phyloP scores from a whole-genome alignment of 2,113 vertebrate genomes.

The Coptodon rendalli region DNA sequence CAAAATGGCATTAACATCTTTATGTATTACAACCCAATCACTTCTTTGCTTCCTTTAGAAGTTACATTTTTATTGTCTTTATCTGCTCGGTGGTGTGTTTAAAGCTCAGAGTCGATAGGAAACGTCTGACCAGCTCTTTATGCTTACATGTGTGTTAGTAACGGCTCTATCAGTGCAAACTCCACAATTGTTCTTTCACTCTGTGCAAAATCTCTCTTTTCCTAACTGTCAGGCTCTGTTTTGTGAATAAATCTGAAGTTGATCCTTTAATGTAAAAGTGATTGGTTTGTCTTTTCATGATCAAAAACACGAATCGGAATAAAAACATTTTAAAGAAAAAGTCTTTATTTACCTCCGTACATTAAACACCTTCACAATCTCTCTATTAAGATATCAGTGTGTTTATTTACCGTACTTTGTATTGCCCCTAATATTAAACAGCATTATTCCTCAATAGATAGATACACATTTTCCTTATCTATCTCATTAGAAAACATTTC shows the following conservation, averaged over 20 bases:
- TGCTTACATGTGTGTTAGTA: background rate
- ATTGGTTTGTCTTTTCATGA: background rate
- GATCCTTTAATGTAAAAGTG: background rate
- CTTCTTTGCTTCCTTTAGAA: background rate
- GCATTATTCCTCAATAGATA: constrained; percentile 1
- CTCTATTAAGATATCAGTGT: constrained; percentile 15
- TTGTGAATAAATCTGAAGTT: constrained; percentile 27
- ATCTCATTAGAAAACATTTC: constrained; percentile 37
- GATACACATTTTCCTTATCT: background rate
- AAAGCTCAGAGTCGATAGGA: accelerated
- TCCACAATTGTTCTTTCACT: background rate
- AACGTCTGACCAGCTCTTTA: accelerated
- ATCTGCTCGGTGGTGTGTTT: background rate
- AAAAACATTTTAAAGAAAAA: constrained; percentile 17
- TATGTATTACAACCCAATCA: background rate
- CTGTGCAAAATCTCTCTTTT: background rate
- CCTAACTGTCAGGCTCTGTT: background rate
- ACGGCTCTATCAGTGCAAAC: background rate
- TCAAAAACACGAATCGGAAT: background rate
- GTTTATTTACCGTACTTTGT: constrained; percentile 4
- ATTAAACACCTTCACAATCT: constrained; percentile 48
- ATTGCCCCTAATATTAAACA: constrained; percentile 4
- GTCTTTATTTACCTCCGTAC: constrained; percentile 65
- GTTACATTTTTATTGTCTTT: background rate
- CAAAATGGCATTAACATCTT: background rate